Conservation (phyloP, 2,113 vertebrate genomes). For the Pelecanoides urinatrix region DNA sequence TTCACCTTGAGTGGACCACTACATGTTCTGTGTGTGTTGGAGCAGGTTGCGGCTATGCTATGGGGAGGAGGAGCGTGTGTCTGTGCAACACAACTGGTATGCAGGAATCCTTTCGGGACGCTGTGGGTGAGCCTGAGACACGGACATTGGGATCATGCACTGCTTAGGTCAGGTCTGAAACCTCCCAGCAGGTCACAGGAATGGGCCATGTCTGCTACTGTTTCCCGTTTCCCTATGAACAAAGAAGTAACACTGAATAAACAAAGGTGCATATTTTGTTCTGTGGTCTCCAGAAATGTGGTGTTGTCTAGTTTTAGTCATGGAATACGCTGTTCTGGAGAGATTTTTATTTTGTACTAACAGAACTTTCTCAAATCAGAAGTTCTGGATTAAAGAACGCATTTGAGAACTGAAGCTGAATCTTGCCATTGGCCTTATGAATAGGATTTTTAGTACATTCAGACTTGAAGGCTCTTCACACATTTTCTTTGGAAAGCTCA, state of each 20-base stretch:
- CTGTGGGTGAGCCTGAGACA: background rate
- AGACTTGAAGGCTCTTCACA: background rate
- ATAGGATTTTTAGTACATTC: background rate
- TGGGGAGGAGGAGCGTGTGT: background rate
- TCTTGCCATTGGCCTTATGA: background rate
- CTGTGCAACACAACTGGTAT: rapidly evolving
- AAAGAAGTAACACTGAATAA: background rate
- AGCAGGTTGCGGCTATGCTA: background rate
- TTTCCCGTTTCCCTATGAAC: background rate
- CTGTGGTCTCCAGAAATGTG: background rate
- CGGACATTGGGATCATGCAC: background rate
- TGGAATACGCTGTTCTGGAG: background rate
- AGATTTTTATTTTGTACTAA: background rate
- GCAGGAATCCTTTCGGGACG: background rate
- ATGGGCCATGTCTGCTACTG: background rate
- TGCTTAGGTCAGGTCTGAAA: background rate
- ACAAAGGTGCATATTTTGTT: background rate
- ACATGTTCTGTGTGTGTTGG: background rate
- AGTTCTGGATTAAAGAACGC: background rate
- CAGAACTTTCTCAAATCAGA: background rate
- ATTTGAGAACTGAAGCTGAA: background rate
- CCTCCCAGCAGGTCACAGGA: background rate
- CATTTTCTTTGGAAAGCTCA: background rate
- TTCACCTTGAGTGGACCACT: background rate
- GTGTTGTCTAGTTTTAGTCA: background rate